Base-by-base conservation (phyloP, 2,888 invertebrate species). In the Adineta ricciae region DNA sequence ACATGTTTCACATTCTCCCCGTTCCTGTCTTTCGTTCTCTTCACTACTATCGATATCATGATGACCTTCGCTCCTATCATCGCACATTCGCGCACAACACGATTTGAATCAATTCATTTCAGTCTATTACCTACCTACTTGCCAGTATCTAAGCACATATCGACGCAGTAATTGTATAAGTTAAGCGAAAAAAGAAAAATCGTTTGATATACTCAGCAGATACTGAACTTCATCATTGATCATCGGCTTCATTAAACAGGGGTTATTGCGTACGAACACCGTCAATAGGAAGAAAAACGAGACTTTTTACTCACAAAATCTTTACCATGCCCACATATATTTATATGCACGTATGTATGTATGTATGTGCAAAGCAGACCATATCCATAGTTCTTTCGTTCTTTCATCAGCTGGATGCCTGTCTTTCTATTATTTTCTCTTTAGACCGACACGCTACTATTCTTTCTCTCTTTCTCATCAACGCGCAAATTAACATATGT, bases 21-120 rank as follows among this genome's bases (percentile, higher is more conserved):
- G n/a, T 27, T 21, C n/a, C n/a, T 56, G 54, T 56, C 56, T 27
- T 56, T 56, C 27, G 11, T 56, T 27, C 56, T 9, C 11, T 27
- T 27, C 3, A 64, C 64, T 64, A 32, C 32, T 64, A 64, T 64
- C 64, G 32, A 32, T 64, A 64, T 64, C 64, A 64, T 64, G 64
- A 64, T 64, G 64, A 64, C 64, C 64, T 64, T 64, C 64, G 14
- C 16, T 64, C 32, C 11, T 64, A 64, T 64, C 64, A 64, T 16
- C n/a, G 64, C 64, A 64, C n/a, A 32, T 32, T 64, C 64, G 64
- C 16, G 16, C 64, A 32, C 64, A 64, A 64, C 64, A 64, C 21
- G 64, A 32, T 64, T 64, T 64, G 64, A 64, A 64, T 64, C 64
- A 64, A 64, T 64, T 64, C 64, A 64, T 64, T 64, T 64, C 64